These are phyloP conservation scores for Triplophysa rosa DNA, from an alignment of 2,113 vertebrate genomes.

Conservation along the genomic window DNA sequence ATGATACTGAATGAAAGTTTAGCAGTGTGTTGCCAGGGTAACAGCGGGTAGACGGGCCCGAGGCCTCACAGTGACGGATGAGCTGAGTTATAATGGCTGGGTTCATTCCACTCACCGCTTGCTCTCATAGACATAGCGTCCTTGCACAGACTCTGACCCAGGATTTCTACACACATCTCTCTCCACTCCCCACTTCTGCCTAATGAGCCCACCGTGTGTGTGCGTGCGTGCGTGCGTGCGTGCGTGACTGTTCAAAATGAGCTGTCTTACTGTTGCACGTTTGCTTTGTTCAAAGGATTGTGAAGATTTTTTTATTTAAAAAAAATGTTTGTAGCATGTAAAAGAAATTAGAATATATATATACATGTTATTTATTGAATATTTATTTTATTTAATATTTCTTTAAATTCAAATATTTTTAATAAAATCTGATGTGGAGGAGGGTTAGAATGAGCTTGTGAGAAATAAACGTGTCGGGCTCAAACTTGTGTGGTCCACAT, in stretches of 20 bases:
- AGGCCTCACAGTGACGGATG: slow-evolving; percentile 73
- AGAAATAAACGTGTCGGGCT: too few species aligned
- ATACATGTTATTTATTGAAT: too few species aligned
- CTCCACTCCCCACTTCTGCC: slow-evolving; percentile 43
- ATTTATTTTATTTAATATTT: too few species aligned
- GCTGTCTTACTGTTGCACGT: neutral
- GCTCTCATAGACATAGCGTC: slow-evolving; percentile 56
- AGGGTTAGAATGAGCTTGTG: too few species aligned
- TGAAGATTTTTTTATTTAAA: neutral
- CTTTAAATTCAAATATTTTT: too few species aligned
- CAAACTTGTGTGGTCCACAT: too few species aligned
- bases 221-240: neutral
- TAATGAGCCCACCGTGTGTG: slow-evolving; percentile 4
- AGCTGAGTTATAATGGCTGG: slow-evolving; percentile 73
- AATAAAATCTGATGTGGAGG: too few species aligned
- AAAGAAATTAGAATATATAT: too few species aligned
- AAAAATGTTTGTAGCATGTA: neutral
- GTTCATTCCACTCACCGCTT: slow-evolving; percentile 57
- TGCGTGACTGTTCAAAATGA: slow-evolving; percentile 9
- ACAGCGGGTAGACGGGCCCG: slow-evolving; percentile 72
- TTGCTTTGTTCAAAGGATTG: neutral
- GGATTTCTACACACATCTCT: slow-evolving; percentile 60
- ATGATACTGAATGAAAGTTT: slow-evolving; percentile 62
- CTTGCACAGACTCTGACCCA: slow-evolving; percentile 64
- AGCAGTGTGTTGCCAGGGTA: slow-evolving; percentile 73